Conservation (phyloP, 2,797 vertebrate genomes). For the Mallotus villosus region DNA sequence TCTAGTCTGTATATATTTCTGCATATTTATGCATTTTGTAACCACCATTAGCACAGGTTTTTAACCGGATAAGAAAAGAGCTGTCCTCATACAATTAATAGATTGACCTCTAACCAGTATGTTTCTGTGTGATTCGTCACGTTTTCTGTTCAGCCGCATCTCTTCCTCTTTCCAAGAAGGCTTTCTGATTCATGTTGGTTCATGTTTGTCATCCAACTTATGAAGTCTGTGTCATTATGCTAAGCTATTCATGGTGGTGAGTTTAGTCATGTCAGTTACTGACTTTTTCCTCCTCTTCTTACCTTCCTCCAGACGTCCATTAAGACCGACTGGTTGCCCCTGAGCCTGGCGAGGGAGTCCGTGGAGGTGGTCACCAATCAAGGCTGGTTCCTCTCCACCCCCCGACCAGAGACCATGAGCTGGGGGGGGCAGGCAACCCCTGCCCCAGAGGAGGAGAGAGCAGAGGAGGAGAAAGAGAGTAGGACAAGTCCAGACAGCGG, state of each 20-base stretch:
- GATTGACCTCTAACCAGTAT: too few species aligned
- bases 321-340: constrained; percentile 64
- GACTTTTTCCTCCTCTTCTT: not conserved
- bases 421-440: not conserved
- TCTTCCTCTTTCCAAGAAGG: too few species aligned
- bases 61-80: not conserved
- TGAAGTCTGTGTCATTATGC: too few species aligned
- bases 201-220: too few species aligned
- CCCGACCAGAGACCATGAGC: constrained; percentile 26
- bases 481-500: constrained; percentile 71
- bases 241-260: too few species aligned
- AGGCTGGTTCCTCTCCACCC: constrained; percentile 67
- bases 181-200: too few species aligned
- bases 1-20: not conserved
- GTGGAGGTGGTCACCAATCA: constrained; percentile 73
- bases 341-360: constrained; percentile 48
- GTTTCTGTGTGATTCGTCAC: too few species aligned
- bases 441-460: not conserved
- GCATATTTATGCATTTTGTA: not conserved
- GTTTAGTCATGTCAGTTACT: not conserved
- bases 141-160: too few species aligned
- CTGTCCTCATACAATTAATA: too few species aligned
- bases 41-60: not conserved
- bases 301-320: constrained; percentile 64
- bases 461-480: constrained; percentile 45